phyloP scores from a whole-genome alignment of 2,797 vertebrate species.

The Danio jaintianensis region DNA sequence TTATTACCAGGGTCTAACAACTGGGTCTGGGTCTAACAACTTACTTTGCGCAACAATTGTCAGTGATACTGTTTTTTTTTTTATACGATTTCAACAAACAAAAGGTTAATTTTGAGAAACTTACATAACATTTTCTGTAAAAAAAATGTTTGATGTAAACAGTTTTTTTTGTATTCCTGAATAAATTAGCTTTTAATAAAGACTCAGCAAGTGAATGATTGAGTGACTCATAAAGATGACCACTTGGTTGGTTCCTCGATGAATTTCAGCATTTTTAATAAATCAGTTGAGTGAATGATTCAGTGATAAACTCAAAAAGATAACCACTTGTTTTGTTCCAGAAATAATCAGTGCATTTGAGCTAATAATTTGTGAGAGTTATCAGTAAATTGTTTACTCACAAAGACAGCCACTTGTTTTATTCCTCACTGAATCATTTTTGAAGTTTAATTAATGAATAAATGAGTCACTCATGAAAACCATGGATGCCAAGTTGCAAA shows the following conservation, averaged over 20 bases:
- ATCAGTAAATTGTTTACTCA: neutral
- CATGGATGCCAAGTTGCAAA: no score
- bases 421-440: neutral
- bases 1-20: conserved; percentile 11
- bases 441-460: neutral
- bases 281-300: no score
- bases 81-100: neutral
- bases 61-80: neutral
- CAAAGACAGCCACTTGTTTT: neutral
- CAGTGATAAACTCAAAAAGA: no score
- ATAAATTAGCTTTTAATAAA: no score
- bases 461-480: neutral
- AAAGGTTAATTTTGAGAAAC: neutral
- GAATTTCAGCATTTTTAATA: no score
- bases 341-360: neutral
- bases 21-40: neutral
- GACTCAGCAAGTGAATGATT: no score
- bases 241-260: no score
- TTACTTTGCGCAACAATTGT: neutral
- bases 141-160: no score
- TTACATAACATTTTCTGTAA: no score
- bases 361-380: neutral
- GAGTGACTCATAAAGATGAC: no score
- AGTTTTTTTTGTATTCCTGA: neutral
- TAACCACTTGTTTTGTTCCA: no score